Conservation (phyloP, 1,140 invertebrate species). For the Galendromus occidentalis region DNA sequence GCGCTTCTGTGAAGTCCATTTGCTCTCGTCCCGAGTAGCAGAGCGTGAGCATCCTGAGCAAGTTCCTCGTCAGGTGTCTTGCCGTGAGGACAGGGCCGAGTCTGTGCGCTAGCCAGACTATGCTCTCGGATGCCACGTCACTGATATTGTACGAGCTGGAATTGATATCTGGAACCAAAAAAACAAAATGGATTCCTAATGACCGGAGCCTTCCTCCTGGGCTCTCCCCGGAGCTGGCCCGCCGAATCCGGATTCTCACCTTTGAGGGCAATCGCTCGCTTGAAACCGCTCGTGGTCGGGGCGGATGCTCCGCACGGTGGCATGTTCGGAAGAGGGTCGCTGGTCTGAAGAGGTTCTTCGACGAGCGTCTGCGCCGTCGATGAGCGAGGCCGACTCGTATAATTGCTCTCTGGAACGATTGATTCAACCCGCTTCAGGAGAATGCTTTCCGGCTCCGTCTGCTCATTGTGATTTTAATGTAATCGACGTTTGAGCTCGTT, state of each 20-base stretch:
- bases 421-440: too few relatives aligned
- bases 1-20: conserved; percentile 14
- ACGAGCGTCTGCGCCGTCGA: too few relatives aligned
- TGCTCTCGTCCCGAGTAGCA: conserved; percentile 77
- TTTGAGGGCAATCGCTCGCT: not conserved
- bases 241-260: not conserved
- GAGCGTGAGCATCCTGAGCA: conserved; percentile 73
- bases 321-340: too few relatives aligned
- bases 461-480: too few relatives aligned
- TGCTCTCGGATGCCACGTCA: conserved; percentile 70
- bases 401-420: too few relatives aligned
- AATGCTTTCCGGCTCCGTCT: too few relatives aligned
- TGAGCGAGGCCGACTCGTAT: too few relatives aligned
- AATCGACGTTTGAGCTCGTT: too few relatives aligned
- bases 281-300: not conserved
- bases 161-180: not conserved
- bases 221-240: too few relatives aligned
- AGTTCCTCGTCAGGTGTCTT: conserved; percentile 65
- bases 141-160: conserved; percentile 38
- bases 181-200: not conserved
- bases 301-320: too few relatives aligned
- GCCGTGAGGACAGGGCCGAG: conserved; percentile 85
- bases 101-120: conserved; percentile 75
- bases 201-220: too few relatives aligned
- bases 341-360: too few relatives aligned